Conservation (phyloP, 2,888 invertebrate species). For the Drosophila multiciliata region DNA sequence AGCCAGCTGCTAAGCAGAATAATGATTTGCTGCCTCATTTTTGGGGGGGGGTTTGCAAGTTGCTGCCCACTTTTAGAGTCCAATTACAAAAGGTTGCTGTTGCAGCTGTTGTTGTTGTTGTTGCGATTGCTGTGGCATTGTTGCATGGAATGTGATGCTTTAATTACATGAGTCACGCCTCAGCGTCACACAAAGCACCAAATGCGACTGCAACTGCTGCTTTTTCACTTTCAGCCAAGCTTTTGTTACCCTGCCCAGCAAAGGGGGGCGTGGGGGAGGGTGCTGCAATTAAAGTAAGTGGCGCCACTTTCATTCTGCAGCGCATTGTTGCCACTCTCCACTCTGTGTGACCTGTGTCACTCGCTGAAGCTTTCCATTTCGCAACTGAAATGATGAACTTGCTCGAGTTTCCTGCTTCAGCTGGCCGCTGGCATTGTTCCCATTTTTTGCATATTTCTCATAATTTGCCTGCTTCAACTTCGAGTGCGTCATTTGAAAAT, state of each 20-base stretch:
- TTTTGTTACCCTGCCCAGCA: constrained; percentile 36
- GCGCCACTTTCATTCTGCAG: constrained; percentile 62
- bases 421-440: constrained; percentile 24
- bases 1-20: constrained; percentile 10
- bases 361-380: constrained; percentile 26
- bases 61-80: constrained; percentile 7
- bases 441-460: constrained; percentile 45
- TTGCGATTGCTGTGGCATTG: constrained; percentile 48
- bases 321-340: constrained; percentile 37
- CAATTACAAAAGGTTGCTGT: constrained; percentile 28
- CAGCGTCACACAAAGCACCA: constrained; percentile 53
- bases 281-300: constrained; percentile 76
- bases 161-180: constrained; percentile 69
- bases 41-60: constrained; percentile 6
- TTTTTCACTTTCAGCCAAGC: constrained; percentile 3
- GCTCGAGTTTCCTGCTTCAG: constrained; percentile 6
- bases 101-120: constrained; percentile 4
- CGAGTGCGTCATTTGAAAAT: constrained; percentile 45
- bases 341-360: constrained; percentile 8
- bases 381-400: constrained; percentile 47
- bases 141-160: constrained; percentile 69
- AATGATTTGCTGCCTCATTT: constrained; percentile 28
- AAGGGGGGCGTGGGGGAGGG: constrained; percentile 11
- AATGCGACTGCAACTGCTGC: constrained; percentile 11
- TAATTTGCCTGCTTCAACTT: constrained; percentile 52